A percentile compares a stretch with the other conserved stretches of the same genome.
Conservation (phyloP, 2,113 vertebrate species). For the Tachysurus fulvidraco region DNA sequence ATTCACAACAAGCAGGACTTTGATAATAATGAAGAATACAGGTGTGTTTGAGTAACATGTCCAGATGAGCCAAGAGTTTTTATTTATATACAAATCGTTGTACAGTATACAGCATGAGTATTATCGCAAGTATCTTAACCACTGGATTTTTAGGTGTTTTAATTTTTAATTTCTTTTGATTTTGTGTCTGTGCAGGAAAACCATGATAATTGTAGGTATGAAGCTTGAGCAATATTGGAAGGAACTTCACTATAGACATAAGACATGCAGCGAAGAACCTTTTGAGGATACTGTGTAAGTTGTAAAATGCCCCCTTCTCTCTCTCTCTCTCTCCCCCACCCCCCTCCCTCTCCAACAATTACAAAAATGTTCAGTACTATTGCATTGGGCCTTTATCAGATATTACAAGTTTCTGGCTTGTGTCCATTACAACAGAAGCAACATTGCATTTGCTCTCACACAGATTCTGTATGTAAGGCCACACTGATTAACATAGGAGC, state of each 20-base stretch:
- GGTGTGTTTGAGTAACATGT: slow-evolving; percentile 66
- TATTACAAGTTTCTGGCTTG: neutral
- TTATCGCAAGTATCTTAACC: no score
- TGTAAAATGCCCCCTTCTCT: neutral
- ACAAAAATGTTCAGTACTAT: neutral
- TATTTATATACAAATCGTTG: no score
- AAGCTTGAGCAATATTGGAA: slow-evolving; percentile 94
- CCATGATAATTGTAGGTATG: slow-evolving; percentile 78
- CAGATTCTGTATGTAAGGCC: neutral
- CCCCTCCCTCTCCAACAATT: neutral
- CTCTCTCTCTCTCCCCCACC: no score
- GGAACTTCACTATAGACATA: slow-evolving; percentile 76
- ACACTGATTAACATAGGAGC: neutral
- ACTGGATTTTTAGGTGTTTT: no score
- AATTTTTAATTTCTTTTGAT: neutral
- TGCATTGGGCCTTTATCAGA: no score
- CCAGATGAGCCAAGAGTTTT: neutral
- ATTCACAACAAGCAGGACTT: no score
- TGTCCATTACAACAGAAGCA: neutral
- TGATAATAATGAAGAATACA: slow-evolving; percentile 90
- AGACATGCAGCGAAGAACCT: slow-evolving; percentile 68
- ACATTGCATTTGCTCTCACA: neutral
- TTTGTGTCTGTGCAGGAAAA: slow-evolving; percentile 74
- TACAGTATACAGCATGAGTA: neutral
- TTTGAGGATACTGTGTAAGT: slow-evolving; percentile 87